Conservation (phyloP, 2,797 vertebrate species). For the Enteromius argenteus region DNA sequence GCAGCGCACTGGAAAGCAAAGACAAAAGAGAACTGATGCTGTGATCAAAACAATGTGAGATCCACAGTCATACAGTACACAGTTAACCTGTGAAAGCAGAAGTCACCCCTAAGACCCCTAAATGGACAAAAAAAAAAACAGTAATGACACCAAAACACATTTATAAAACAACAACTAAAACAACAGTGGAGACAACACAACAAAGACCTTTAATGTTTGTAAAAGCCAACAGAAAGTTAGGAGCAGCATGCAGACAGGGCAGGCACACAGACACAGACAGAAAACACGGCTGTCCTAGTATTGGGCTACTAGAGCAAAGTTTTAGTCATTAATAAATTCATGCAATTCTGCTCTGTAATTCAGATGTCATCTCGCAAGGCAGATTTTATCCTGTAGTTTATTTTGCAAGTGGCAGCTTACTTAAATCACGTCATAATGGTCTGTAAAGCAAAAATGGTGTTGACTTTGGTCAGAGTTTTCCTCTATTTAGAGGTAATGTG, state of each 20-base stretch:
- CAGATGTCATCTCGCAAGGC: neutral
- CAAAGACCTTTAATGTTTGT: slow-evolving; percentile 24
- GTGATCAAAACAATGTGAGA: neutral
- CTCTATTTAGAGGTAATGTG: neutral
- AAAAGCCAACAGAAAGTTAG: slow-evolving; percentile 12
- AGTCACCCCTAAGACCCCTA: neutral
- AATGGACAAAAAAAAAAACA: slow-evolving; percentile 38
- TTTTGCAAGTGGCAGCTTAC: neutral
- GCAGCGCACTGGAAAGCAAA: slow-evolving; percentile 27
- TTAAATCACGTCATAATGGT: neutral
- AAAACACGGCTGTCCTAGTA: neutral
- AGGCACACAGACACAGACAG: slow-evolving; percentile 21
- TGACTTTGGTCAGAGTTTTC: neutral
- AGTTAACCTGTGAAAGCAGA: neutral
- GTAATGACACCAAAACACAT: slow-evolving; percentile 38
- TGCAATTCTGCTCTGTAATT: slow-evolving; percentile 8
- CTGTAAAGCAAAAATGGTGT: neutral
- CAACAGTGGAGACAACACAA: slow-evolving; percentile 30
- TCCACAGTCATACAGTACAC: slow-evolving; percentile 10
- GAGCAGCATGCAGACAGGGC: slow-evolving; percentile 44
- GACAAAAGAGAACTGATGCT: neutral
- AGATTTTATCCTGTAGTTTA: neutral
- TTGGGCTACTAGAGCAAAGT: neutral
- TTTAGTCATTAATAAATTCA: neutral
- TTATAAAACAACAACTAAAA: slow-evolving; percentile 52